Conservation (phyloP, 2,888 invertebrate species). For the Perithous albicinctus region DNA sequence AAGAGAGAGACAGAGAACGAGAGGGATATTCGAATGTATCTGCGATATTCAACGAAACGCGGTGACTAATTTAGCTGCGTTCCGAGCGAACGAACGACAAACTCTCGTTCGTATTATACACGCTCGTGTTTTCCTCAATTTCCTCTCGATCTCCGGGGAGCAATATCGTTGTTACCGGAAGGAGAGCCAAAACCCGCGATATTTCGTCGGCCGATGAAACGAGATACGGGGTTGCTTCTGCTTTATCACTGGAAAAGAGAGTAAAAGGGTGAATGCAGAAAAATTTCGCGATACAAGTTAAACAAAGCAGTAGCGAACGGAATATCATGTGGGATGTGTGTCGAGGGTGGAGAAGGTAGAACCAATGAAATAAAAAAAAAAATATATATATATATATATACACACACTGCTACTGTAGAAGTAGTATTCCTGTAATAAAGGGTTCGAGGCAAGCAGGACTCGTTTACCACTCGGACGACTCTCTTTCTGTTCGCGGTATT, state of each 20-base stretch:
- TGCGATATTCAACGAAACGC: constrained; percentile 1
- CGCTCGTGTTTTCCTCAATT: constrained; percentile 55
- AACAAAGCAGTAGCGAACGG: constrained; percentile 79
- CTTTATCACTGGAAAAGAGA: constrained; percentile 30
- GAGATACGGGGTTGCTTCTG: neutral
- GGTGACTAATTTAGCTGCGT: constrained; percentile 32
- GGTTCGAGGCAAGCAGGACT: constrained; percentile 48
- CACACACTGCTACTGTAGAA: constrained; percentile 29
- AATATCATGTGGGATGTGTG: constrained; percentile 51
- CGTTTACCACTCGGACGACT: constrained; percentile 55
- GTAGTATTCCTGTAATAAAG: constrained; percentile 69
- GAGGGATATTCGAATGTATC: constrained; percentile 35
- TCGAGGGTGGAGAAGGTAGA: constrained; percentile 65
- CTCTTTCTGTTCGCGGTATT: constrained; percentile 78
- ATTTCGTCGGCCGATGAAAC: constrained; percentile 4
- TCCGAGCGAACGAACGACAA: constrained; percentile 35
- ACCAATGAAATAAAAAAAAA: constrained; percentile 44
- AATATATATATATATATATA: too few relatives aligned
- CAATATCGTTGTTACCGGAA: constrained; percentile 76
- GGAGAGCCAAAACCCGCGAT: constrained; percentile 15
- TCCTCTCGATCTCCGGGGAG: constrained; percentile 78
- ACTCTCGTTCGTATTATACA: constrained; percentile 40
- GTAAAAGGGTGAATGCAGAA: constrained; percentile 70
- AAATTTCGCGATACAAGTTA: constrained; percentile 83
- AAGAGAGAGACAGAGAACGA: too few relatives aligned